These are phyloP conservation scores for Zosterops pallidus DNA, from an alignment of 2,113 vertebrate species.

Conservation along the genomic window DNA sequence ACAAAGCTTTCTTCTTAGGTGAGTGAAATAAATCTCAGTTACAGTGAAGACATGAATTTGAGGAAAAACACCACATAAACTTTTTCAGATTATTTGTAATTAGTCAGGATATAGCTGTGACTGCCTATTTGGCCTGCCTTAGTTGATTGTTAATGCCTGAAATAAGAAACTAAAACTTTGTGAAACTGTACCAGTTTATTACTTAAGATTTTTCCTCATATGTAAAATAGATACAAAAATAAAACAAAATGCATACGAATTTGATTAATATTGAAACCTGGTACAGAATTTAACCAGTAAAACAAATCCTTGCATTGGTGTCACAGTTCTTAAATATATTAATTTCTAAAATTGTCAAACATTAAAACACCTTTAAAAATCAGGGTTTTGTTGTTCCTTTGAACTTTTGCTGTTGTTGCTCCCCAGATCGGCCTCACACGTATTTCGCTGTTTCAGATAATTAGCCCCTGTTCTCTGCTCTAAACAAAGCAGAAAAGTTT, in stretches of 20 bases:
- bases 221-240: constrained; percentile 11
- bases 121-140: constrained; percentile 14
- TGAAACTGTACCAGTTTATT: not conserved
- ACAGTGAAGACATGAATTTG: not conserved
- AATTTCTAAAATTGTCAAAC: not conserved
- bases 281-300: not conserved
- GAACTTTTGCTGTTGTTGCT: not conserved
- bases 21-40: not conserved
- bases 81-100: not conserved
- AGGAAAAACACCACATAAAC: constrained; percentile 21
- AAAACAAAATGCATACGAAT: not conserved
- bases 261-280: not conserved
- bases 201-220: not conserved
- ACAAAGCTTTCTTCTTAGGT: constrained; percentile 26
- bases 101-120: not conserved
- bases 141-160: not conserved
- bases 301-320: not conserved
- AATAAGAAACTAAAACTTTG: constrained; percentile 17
- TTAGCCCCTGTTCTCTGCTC: not conserved
- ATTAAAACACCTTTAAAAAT: not conserved
- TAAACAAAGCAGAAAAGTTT: constrained; percentile 23
- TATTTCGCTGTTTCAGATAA: not conserved
- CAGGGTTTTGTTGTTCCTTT: not conserved
- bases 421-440: not conserved
- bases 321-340: not conserved